These are phyloP conservation scores for Turritopsis rubra DNA, from an alignment of 30 jellyfish, hydroid and myxozoan species.

Conservation along the genomic window DNA sequence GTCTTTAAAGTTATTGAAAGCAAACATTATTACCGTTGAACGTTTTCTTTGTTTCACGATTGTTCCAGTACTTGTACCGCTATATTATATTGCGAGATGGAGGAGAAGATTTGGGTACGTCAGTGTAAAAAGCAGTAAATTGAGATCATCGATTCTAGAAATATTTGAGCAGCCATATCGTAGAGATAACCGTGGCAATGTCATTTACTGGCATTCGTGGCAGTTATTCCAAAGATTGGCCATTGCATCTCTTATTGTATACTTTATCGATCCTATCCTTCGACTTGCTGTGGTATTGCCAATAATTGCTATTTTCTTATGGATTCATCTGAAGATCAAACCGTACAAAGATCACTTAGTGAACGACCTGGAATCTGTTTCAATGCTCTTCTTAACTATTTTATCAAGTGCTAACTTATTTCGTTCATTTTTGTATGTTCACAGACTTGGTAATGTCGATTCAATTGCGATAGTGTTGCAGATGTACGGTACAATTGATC, in stretches of 20 bases:
- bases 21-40: background rate
- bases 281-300: constrained; percentile 2
- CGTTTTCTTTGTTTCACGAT: constrained; percentile 18
- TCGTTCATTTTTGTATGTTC: background rate
- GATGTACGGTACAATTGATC: background rate
- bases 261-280: background rate
- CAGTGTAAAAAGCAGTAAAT: background rate
- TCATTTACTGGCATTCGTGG: background rate
- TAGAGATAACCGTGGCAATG: background rate
- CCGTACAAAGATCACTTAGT: constrained; percentile 25
- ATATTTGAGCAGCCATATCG: background rate
- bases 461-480: background rate
- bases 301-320: background rate
- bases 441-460: background rate
- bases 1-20: background rate
- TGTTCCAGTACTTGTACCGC: constrained; percentile 10
- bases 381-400: background rate
- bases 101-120: background rate
- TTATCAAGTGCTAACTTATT: background rate
- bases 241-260: background rate
- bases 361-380: constrained; percentile 20
- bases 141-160: background rate
- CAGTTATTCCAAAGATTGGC: background rate
- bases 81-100: background rate
- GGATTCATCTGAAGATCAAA: constrained; percentile 7